Percentiles rank a stretch among this genome's conserved stretches.
phyloP scores from a whole-genome alignment of 2,888 invertebrate genomes.

The Orthosia gothica region DNA sequence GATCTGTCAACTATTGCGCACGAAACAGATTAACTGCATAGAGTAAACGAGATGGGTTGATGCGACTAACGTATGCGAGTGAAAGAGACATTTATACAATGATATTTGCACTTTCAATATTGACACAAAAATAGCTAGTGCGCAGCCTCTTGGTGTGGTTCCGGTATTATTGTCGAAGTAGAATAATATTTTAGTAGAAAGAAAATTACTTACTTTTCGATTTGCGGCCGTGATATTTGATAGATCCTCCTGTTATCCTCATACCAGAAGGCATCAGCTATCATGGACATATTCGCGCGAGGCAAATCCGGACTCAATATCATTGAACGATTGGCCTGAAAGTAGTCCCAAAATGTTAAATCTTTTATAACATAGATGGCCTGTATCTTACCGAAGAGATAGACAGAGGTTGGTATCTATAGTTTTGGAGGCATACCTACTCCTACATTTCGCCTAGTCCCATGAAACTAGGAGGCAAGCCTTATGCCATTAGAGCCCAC shows the following conservation, averaged over 20 bases:
- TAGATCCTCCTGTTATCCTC: slow-evolving; percentile 90
- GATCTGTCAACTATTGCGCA: too few relatives aligned
- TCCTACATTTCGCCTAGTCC: too few relatives aligned
- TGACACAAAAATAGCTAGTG: too few relatives aligned
- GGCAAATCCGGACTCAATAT: slow-evolving; percentile 72
- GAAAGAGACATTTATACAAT: too few relatives aligned
- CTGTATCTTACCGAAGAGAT: not conserved
- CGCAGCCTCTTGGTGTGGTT: too few relatives aligned
- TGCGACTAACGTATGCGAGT: too few relatives aligned
- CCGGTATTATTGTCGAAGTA: not conserved
- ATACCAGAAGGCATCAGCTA: slow-evolving; percentile 89
- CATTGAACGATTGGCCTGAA: slow-evolving; percentile 86
- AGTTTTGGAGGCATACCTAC: too few relatives aligned
- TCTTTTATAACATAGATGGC: not conserved
- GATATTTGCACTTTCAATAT: too few relatives aligned
- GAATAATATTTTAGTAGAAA: not conserved
- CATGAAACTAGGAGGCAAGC: too few relatives aligned
- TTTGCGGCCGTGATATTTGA: slow-evolving; percentile 84
- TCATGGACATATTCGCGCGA: slow-evolving; percentile 78
- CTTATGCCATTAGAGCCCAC: too few relatives aligned
- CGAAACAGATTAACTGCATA: too few relatives aligned
- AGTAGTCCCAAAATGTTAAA: slow-evolving; percentile 17
- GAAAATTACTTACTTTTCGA: slow-evolving; percentile 79
- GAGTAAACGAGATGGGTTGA: too few relatives aligned
- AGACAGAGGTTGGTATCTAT: not conserved